These are phyloP conservation scores for Megalops atlanticus DNA, from an alignment of 2,113 vertebrate species.

Conservation along the genomic window DNA sequence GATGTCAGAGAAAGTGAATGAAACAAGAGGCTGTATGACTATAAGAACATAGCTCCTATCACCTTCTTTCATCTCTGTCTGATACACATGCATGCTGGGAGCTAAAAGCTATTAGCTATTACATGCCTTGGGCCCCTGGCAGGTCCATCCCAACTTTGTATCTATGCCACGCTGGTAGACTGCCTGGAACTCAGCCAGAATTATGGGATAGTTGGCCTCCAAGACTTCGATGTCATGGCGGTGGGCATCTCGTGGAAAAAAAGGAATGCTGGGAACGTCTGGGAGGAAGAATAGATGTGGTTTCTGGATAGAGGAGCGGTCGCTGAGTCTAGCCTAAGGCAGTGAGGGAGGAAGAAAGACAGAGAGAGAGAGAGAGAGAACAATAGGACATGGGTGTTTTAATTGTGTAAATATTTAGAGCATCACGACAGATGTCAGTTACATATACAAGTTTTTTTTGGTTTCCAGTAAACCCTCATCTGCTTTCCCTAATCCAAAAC, in stretches of 20 bases:
- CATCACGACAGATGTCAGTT: no score
- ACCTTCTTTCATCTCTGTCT: background rate
- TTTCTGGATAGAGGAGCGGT: conserved; percentile 78
- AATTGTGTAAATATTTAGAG: no score
- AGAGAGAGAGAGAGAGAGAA: background rate
- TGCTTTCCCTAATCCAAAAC: no score
- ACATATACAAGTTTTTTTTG: no score
- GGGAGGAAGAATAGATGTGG: conserved; percentile 83
- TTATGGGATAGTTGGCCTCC: conserved; percentile 76
- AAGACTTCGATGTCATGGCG: conserved; percentile 84
- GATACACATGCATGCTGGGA: background rate
- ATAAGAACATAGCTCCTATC: no score
- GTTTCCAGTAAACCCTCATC: no score
- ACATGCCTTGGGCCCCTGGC: conserved; percentile 69
- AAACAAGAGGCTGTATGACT: background rate
- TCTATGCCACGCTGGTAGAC: conserved; percentile 73
- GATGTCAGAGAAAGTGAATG: no score
- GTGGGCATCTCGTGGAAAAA: conserved; percentile 83
- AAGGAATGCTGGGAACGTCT: conserved; percentile 82
- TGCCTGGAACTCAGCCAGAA: conserved; percentile 78
- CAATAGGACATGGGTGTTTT: background rate
- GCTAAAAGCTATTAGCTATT: background rate
- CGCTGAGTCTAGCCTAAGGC: conserved; percentile 61
- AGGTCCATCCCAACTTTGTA: conserved; percentile 74
- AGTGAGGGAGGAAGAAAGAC: background rate